Conservation (phyloP, 2,113 vertebrate genomes). For the Pica pica region DNA sequence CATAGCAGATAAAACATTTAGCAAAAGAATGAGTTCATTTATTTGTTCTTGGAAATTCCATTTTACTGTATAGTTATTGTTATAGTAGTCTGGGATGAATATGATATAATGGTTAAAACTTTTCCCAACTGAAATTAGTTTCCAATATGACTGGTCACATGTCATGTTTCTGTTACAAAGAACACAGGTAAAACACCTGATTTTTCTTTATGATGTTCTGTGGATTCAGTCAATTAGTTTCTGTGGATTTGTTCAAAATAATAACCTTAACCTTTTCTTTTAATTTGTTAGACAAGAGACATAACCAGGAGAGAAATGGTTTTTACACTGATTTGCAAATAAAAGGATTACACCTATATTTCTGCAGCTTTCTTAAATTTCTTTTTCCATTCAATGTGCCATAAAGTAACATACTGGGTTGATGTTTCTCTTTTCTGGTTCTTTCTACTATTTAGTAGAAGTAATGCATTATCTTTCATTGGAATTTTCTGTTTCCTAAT, state of each 20-base stretch:
- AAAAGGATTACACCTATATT: not conserved
- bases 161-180: not conserved
- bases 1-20: not conserved
- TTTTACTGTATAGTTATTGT: constrained; percentile 23
- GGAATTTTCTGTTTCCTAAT: not conserved
- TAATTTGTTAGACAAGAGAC: not conserved
- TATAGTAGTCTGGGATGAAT: not conserved
- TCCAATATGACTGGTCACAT: not conserved
- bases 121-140: not conserved
- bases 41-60: constrained; percentile 5
- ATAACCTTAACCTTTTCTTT: not conserved
- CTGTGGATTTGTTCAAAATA: not conserved
- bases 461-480: not conserved
- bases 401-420: not conserved
- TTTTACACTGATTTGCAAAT: not conserved
- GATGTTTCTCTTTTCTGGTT: not conserved
- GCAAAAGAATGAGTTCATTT: not conserved
- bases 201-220: not conserved
- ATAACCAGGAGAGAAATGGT: not conserved
- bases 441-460: not conserved
- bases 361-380: not conserved
- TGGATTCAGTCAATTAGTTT: not conserved
- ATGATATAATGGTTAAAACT: not conserved
- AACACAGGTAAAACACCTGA: not conserved
- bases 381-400: not conserved